Base-by-base conservation (phyloP, 2,113 vertebrate species). In the Guaruba guarouba region DNA sequence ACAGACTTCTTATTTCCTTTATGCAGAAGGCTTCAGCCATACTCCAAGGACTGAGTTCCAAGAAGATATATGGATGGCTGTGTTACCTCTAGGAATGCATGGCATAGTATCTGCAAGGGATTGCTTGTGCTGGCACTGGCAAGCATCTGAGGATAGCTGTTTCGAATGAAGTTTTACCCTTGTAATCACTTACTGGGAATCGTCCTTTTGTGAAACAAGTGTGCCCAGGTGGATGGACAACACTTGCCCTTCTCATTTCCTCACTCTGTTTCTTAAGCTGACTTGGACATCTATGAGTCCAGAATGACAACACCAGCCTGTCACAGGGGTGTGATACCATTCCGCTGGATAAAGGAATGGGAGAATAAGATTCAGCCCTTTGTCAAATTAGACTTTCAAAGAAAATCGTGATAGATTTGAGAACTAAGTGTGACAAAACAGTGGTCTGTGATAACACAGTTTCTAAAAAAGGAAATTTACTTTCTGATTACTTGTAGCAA, bases 241-340 rank as follows among this genome's bases (percentile, higher is more conserved):
- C 11, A 37, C 33, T 16, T 25, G 14, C 28, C 54, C 61, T 82
- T 33, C 75, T 54, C 76, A 5, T 20, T 73, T 78, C 73, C 51
- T 13, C 2, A 1, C 43, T n/a, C 28, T 37, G 41, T 28, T 46
- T 46, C 71, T 66, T 74, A 17, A 35, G 9, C 48, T 62, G 43
- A 11, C 28, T 35, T 39, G 25, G 41, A 25, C 54, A 69, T 33
- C 11, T 52, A 73, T 55, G 64, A 41, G 39, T 19, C 62, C 71
- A n/a, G 17, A 9, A 37, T 1, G 4, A 29, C 16, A 68, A 5
- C 57, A 39, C 0, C 0, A 83, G 27, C 6, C 68, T 35, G 10
- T 57, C 17, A 29, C 33, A 49, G 48, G 17, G 31, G 12, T 1
- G 9, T 0, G 0, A 13, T 66, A 29, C 9, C 7, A 25, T n/a